phyloP scores from a whole-genome alignment of 1,140 invertebrate species.

The Triops longicaudatus region DNA sequence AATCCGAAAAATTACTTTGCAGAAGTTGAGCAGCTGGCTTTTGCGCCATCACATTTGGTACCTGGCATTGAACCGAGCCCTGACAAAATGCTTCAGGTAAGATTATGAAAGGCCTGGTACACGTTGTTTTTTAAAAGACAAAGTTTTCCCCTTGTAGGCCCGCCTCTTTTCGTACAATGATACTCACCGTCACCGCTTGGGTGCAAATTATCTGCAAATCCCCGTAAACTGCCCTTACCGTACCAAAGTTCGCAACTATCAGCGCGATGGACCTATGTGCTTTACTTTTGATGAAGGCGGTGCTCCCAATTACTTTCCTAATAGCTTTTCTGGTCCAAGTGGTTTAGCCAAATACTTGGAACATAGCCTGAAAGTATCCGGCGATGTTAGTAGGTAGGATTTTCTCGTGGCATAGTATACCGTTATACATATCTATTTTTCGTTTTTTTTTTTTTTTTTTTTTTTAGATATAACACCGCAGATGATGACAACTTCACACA shows the following conservation, averaged over 20 bases:
- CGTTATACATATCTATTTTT: not conserved
- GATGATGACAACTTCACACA: slow-evolving; percentile 54
- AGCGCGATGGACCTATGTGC: slow-evolving; percentile 50
- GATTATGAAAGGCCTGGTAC: not conserved
- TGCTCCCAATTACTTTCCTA: slow-evolving; percentile 57
- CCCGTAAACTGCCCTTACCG: slow-evolving; percentile 57
- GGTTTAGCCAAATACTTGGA: slow-evolving; percentile 31
- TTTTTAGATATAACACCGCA: slow-evolving; percentile 40
- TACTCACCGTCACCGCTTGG: slow-evolving; percentile 56
- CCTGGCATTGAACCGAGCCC: slow-evolving; percentile 80
- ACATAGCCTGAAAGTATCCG: slow-evolving; percentile 34
- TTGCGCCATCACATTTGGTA: slow-evolving; percentile 53
- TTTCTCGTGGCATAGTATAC: not conserved
- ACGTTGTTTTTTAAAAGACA: not conserved
- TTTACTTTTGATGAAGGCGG: slow-evolving; percentile 35
- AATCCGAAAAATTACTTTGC: slow-evolving; percentile 53
- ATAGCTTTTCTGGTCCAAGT: slow-evolving; percentile 50
- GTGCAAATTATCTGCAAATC: slow-evolving; percentile 54
- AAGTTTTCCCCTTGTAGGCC: slow-evolving; percentile 38
- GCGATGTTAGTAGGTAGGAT: slow-evolving; percentile 41
- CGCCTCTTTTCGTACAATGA: slow-evolving; percentile 57
- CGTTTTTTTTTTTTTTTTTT: not conserved
- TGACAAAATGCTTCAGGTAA: slow-evolving; percentile 83
- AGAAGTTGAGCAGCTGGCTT: slow-evolving; percentile 57
- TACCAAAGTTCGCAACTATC: slow-evolving; percentile 43